Evolutionary conservation across 2,888 invertebrate species (phyloP).

Genomic region (Tholera decimalis): DNA sequence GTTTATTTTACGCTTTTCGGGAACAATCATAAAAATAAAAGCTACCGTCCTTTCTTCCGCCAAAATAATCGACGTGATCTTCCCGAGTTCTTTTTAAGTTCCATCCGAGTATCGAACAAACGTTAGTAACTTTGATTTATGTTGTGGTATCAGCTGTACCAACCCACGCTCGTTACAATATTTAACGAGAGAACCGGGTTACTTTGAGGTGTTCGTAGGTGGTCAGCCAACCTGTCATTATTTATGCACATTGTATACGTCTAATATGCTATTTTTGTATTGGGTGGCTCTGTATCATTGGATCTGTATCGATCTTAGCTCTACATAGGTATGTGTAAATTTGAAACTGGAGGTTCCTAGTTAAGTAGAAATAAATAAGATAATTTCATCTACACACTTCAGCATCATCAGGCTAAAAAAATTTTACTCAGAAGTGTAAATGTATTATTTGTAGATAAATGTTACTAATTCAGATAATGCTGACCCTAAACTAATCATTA

Average conservation of each 20-base stretch:
- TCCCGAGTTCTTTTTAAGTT: constrained; percentile 6
- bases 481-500: constrained; percentile 75
- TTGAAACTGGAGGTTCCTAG: neutral
- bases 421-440: constrained; percentile 17
- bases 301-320: constrained; percentile 7
- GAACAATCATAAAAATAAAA: constrained; percentile 8
- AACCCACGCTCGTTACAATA: constrained; percentile 39
- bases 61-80: constrained; percentile 19
- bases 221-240: constrained; percentile 29
- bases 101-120: constrained; percentile 13
- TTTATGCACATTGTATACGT: constrained; percentile 34
- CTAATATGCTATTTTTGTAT: constrained; percentile 22
- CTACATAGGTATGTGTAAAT: neutral
- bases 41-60: neutral
- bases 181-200: constrained; percentile 41
- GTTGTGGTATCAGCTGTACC: constrained; percentile 39
- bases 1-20: constrained; percentile 8
- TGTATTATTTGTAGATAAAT: constrained; percentile 48
- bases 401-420: constrained; percentile 3
- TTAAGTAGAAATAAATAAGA: neutral
- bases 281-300: constrained; percentile 9
- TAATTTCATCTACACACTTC: neutral
- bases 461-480: constrained; percentile 68
- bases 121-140: constrained; percentile 38
- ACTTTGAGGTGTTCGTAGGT: constrained; percentile 38